These are phyloP conservation scores for Platerodrilus igneus DNA, from an alignment of 2,888 invertebrate species.

Conservation along the genomic window DNA sequence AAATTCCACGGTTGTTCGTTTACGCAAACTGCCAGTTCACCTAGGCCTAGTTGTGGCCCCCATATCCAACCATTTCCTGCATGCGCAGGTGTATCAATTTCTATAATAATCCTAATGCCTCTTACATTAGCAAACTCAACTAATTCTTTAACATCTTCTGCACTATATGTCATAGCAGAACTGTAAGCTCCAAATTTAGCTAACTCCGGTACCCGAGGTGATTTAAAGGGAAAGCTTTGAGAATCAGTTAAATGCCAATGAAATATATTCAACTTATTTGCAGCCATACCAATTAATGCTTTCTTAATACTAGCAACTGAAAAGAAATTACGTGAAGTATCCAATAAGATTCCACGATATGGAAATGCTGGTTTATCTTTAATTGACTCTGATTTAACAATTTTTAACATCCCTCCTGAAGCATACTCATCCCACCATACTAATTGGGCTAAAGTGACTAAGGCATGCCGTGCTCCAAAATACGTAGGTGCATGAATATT, in stretches of 20 bases:
- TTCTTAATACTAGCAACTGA: conserved; percentile 65
- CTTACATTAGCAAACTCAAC: conserved; percentile 73
- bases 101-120: conserved; percentile 81
- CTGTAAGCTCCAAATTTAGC: conserved; percentile 83
- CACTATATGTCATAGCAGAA: conserved; percentile 62
- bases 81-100: conserved; percentile 88
- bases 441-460: conserved; percentile 75
- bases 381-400: conserved; percentile 61
- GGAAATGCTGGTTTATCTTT: conserved; percentile 74
- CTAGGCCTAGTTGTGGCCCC: conserved; percentile 71
- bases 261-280: conserved; percentile 85
- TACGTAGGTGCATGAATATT: conserved; percentile 64
- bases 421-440: conserved; percentile 69
- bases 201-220: conserved; percentile 70
- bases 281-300: conserved; percentile 82
- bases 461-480: conserved; percentile 72
- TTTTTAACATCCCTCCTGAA: conserved; percentile 57
- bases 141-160: conserved; percentile 66
- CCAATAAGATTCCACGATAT: conserved; percentile 84
- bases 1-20: conserved; percentile 77
- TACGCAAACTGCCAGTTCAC: conserved; percentile 74
- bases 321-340: conserved; percentile 88
- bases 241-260: conserved; percentile 92
- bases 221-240: conserved; percentile 85
- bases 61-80: conserved; percentile 84